Base-by-base conservation (phyloP, 2,797 vertebrate genomes). In the Acrocephalus scirpaceus region DNA sequence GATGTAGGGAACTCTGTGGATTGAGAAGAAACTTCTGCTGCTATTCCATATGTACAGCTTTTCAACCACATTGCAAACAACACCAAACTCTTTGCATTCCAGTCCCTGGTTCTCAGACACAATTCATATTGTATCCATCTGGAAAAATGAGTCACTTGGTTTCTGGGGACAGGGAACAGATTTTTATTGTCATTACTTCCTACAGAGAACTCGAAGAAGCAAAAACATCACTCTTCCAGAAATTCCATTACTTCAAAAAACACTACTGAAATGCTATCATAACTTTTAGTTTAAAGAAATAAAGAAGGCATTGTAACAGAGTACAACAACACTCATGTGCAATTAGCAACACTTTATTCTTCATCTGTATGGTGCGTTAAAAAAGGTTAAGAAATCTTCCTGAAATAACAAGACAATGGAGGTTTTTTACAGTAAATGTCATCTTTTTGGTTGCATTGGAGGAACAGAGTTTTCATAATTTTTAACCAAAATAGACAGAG, bases 91-190 rank as follows among this genome's bases (percentile, higher is more conserved):
- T 80, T 79, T 36, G 70, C 88, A 95, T 94, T 96, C 94, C 95
- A 97, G 86, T 97, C 88, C 32, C 62, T 77, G 27, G 69, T 97
- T 97, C 91, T 96, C 75, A 94, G 94, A 95, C 85, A 93, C 93
- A 96, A 96, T 93, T 91, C 95, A 96, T 95, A 97, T 93, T 95
- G 94, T 81, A 85, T 95, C 95, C 97, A 98, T 98, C 96, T 98
- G 98, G 94, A 93, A 69, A 91, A 93, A 94, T 95, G 91, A 96
- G 84, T 97, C 91, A 96, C 42, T 92, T n/a, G 23, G 57, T 88
- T 92, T 82, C 76, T 75, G 30, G 77, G 81, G 86, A 93, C 73
- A 91, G 42, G 81, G 93, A 97, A 97, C 97, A 95, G 94, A 97
- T 67, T 95, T 91, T 91, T 95, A 86, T 87, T 96, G 93, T 91